Evolutionary conservation across 1,140 invertebrate genomes (phyloP).

Genomic region (Rhagoletis zephyria): DNA sequence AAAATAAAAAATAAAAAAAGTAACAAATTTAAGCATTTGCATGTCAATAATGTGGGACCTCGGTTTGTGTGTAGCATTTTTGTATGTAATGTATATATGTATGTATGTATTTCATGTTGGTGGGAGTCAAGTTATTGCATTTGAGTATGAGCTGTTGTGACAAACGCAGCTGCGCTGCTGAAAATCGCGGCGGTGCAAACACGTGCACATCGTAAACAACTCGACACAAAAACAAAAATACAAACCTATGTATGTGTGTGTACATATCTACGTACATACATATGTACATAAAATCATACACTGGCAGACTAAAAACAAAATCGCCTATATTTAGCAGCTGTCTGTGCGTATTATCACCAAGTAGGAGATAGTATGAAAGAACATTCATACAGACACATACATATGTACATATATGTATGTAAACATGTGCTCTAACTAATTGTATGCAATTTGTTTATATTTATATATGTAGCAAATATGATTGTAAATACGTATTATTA

Average conservation of each 20-base stretch:
- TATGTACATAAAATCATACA: neutral
- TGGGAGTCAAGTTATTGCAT: constrained; percentile 20
- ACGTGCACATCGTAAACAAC: constrained; percentile 46
- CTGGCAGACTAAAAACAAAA: constrained; percentile 12
- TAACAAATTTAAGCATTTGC: constrained; percentile 28
- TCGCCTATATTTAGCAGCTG: neutral
- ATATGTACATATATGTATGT: neutral
- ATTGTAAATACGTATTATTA: neutral
- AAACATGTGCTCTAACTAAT: neutral
- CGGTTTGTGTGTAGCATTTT: neutral
- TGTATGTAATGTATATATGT: neutral
- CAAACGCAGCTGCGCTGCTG: constrained; percentile 14
- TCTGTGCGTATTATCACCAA: constrained; percentile 8
- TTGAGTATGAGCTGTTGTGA: constrained; percentile 9
- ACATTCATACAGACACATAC: neutral
- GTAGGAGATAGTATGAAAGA: neutral
- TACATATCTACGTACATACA: neutral
- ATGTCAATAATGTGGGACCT: neutral
- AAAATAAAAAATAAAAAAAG: neutral
- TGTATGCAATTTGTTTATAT: neutral
- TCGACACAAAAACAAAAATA: neutral
- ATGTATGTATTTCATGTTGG: neutral
- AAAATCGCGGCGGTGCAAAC: constrained; percentile 33
- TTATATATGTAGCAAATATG: neutral
- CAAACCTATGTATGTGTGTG: neutral